These are phyloP conservation scores for Drosophila affinis DNA, from an alignment of 2,888 invertebrate genomes.

Conservation along the genomic window DNA sequence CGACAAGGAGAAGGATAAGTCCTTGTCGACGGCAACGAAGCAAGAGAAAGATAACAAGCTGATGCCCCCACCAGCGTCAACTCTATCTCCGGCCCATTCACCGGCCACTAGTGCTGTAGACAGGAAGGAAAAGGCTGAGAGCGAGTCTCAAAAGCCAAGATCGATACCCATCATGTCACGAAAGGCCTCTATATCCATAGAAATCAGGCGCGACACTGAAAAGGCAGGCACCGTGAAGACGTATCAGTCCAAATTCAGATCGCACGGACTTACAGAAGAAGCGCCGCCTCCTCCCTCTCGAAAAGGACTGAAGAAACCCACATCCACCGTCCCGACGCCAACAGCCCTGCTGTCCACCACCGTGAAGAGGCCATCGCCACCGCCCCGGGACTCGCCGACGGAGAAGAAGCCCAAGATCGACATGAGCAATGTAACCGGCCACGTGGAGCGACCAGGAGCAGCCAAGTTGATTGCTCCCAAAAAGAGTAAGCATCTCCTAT, in stretches of 20 bases:
- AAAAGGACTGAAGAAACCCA: slow-evolving; percentile 87
- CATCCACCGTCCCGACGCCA: slow-evolving; percentile 81
- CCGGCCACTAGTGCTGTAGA: slow-evolving; percentile 86
- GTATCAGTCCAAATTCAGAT: slow-evolving; percentile 95
- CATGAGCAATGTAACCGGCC: slow-evolving; percentile 83
- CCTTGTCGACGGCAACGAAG: slow-evolving; percentile 43
- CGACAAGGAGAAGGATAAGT: slow-evolving; percentile 81
- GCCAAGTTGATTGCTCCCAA: slow-evolving; percentile 94
- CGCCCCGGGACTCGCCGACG: slow-evolving; percentile 84
- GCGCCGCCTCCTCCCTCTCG: slow-evolving; percentile 93
- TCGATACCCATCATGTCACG: slow-evolving; percentile 83
- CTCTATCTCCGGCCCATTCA: slow-evolving; percentile 17
- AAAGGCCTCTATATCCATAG: slow-evolving; percentile 92
- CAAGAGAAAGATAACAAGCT: slow-evolving; percentile 87
- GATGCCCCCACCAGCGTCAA: slow-evolving; percentile 85
- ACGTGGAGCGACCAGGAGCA: slow-evolving; percentile 89
- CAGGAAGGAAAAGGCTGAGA: slow-evolving; percentile 85
- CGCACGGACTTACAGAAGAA: slow-evolving; percentile 95
- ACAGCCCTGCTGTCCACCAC: slow-evolving; percentile 74
- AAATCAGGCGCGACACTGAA: slow-evolving; percentile 89
- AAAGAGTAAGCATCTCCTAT: slow-evolving; percentile 91
- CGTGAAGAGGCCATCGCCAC: slow-evolving; percentile 79
- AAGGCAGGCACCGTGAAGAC: slow-evolving; percentile 96
- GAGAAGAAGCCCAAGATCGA: slow-evolving; percentile 92
- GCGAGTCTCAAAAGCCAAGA: slow-evolving; percentile 67